Evolutionary conservation across 35 echinoderm and acorn worm species (phyloP).

Genomic region (Apostichopus parvimensis): DNA sequence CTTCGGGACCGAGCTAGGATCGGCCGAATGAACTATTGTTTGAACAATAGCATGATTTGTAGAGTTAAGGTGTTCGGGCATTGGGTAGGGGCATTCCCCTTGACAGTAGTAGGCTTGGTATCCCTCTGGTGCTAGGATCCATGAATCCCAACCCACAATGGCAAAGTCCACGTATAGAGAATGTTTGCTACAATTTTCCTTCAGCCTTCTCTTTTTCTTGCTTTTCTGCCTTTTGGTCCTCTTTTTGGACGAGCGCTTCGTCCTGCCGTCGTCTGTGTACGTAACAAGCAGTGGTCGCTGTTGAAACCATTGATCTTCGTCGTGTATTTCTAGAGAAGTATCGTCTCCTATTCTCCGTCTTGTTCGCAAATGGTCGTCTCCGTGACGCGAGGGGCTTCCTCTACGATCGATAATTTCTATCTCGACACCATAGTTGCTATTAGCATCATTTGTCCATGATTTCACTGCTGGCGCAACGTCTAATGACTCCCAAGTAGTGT

Average conservation of each 20-base stretch:
- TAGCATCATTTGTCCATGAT: slow-evolving; percentile 65
- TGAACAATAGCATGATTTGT: slow-evolving; percentile 99
- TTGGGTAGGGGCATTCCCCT: slow-evolving; percentile 89
- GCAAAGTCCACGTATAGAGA: slow-evolving; percentile 90
- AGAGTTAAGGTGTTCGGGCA: slow-evolving; percentile 84
- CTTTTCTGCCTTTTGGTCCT: slow-evolving; percentile 30
- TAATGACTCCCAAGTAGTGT: slow-evolving; percentile 85
- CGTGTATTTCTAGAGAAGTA: slow-evolving; percentile 44
- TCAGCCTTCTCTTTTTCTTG: slow-evolving; percentile 58
- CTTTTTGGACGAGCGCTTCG: slow-evolving; percentile 63
- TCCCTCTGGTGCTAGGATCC: slow-evolving; percentile 93
- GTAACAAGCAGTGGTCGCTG: slow-evolving; percentile 76
- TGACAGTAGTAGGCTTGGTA: slow-evolving; percentile 95
- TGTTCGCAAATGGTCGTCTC: slow-evolving; percentile 77
- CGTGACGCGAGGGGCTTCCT: slow-evolving; percentile 56
- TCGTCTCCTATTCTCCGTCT: slow-evolving; percentile 45
- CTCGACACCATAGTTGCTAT: slow-evolving; percentile 85
- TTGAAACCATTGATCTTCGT: slow-evolving; percentile 77
- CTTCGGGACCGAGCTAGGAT: slow-evolving; percentile 76
- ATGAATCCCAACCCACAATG: slow-evolving; percentile 94
- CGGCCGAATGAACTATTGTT: slow-evolving; percentile 92
- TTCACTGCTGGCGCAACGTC: slow-evolving; percentile 84
- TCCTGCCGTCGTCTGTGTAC: slow-evolving; percentile 91
- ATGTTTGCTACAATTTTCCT: slow-evolving; percentile 79
- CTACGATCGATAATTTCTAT: slow-evolving; percentile 74